These are phyloP conservation scores for Apolygus lucorum DNA, from an alignment of 1,140 invertebrate genomes.

Conservation along the genomic window DNA sequence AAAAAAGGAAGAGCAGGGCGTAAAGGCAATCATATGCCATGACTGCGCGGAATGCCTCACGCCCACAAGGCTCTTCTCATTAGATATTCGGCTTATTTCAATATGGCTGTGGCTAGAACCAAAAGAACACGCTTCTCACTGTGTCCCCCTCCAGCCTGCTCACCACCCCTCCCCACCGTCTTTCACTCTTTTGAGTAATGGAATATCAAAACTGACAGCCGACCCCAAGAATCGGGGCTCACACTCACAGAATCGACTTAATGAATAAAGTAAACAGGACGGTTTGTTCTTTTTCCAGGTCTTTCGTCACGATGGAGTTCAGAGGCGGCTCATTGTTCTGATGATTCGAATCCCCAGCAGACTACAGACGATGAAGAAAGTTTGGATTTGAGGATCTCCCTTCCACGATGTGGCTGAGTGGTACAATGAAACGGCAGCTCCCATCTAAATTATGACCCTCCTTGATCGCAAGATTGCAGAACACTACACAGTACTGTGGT, in stretches of 20 bases:
- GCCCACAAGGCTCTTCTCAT: conserved; percentile 5
- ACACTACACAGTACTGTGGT: no score
- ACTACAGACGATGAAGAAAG: no score
- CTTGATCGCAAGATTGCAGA: no score
- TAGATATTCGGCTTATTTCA: conserved; percentile 16
- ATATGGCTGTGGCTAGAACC: conserved; percentile 16
- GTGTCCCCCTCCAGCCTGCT: background rate
- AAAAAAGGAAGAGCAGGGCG: conserved; percentile 6
- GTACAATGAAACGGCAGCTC: no score
- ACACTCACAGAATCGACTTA: conserved; percentile 14
- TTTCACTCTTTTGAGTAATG: background rate
- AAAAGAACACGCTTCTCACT: conserved; percentile 16
- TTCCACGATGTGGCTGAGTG: no score
- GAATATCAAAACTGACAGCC: conserved; percentile 12
- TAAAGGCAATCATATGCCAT: conserved; percentile 16
- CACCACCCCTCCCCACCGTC: background rate
- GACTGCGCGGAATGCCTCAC: conserved; percentile 15
- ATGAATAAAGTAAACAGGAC: conserved; percentile 16
- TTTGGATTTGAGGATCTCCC: no score
- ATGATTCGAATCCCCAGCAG: no score
- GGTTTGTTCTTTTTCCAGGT: background rate
- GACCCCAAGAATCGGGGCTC: conserved; percentile 2
- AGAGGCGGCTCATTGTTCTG: conserved; percentile 1
- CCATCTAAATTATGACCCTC: no score
- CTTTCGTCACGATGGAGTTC: background rate